Evolutionary conservation across 2,888 invertebrate genomes (phyloP).

Genomic region (Metallyticus violacea): DNA sequence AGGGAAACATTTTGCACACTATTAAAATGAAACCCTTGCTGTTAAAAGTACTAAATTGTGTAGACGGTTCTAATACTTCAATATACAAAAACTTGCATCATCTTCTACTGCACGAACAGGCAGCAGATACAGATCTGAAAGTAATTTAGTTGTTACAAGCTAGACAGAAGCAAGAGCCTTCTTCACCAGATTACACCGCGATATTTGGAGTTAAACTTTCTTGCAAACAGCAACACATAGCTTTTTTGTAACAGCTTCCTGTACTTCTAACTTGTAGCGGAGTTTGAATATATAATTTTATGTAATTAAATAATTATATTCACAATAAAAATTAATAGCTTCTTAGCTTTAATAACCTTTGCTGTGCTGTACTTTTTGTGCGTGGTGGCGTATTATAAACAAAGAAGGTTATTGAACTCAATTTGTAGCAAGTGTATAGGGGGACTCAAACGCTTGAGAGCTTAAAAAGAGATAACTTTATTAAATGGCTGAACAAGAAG

Average conservation of each 20-base stretch:
- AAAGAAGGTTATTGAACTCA: no score
- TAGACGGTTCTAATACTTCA: not conserved
- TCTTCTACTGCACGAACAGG: not conserved
- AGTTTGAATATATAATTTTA: not conserved
- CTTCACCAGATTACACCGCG: not conserved
- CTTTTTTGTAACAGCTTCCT: not conserved
- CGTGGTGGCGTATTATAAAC: no score
- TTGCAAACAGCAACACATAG: not conserved
- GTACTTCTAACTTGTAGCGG: not conserved
- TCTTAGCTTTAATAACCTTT: no score
- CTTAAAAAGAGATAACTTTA: no score
- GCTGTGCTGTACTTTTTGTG: no score
- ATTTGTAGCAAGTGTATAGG: no score
- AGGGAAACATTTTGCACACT: not conserved
- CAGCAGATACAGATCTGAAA: not conserved
- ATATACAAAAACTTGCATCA: not conserved
- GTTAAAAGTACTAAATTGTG: not conserved
- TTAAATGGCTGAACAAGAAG: no score
- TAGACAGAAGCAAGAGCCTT: not conserved
- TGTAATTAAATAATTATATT: not conserved
- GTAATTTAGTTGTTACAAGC: not conserved
- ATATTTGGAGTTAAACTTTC: not conserved
- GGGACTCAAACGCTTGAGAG: no score
- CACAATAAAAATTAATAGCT: no score
- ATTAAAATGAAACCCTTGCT: not conserved